These are phyloP conservation scores for Megathymus violae DNA, from an alignment of 1,140 invertebrate genomes.

Conservation along the genomic window DNA sequence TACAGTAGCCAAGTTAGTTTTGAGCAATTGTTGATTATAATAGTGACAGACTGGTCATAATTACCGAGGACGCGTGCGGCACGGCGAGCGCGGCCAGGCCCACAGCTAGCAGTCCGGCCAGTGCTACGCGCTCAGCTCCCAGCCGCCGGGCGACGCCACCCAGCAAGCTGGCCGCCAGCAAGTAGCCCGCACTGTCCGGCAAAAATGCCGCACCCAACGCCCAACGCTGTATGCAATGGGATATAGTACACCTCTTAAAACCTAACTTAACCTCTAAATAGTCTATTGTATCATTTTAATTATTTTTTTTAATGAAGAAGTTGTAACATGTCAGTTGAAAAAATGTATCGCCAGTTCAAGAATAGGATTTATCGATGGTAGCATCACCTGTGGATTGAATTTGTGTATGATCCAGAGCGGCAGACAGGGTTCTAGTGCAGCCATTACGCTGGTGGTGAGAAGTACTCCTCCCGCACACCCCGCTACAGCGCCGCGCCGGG, in stretches of 20 bases:
- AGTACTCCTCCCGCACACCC: slow-evolving; percentile 86
- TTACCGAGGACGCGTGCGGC: slow-evolving; percentile 54
- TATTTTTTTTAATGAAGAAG: too few species aligned
- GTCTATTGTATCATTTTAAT: too few species aligned
- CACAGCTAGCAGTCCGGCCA: slow-evolving; percentile 51
- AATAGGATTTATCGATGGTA: too few species aligned
- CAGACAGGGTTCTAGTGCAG: slow-evolving; percentile 90
- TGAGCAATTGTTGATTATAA: too few species aligned
- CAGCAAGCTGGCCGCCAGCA: slow-evolving; percentile 83
- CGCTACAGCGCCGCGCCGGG: slow-evolving; percentile 40
- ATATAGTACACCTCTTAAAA: too few species aligned
- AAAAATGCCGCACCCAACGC: slow-evolving; percentile 90
- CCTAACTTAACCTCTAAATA: too few species aligned
- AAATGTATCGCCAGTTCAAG: too few species aligned
- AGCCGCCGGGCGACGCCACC: slow-evolving; percentile 45
- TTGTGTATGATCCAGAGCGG: slow-evolving; percentile 90
- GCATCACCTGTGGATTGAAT: slow-evolving; percentile 87
- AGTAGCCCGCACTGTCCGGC: slow-evolving; percentile 91
- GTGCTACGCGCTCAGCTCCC: slow-evolving; percentile 56
- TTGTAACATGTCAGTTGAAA: too few species aligned
- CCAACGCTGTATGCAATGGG: slow-evolving; percentile 81
- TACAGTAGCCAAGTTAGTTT: too few species aligned
- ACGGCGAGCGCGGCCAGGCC: slow-evolving; percentile 55
- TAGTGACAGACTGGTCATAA: background rate
- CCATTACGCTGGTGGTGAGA: slow-evolving; percentile 89